Evolutionary conservation across 2,797 vertebrate species (phyloP), one percentile per base, ranked within the genome.

Genomic region (Siniperca undulata): DNA sequence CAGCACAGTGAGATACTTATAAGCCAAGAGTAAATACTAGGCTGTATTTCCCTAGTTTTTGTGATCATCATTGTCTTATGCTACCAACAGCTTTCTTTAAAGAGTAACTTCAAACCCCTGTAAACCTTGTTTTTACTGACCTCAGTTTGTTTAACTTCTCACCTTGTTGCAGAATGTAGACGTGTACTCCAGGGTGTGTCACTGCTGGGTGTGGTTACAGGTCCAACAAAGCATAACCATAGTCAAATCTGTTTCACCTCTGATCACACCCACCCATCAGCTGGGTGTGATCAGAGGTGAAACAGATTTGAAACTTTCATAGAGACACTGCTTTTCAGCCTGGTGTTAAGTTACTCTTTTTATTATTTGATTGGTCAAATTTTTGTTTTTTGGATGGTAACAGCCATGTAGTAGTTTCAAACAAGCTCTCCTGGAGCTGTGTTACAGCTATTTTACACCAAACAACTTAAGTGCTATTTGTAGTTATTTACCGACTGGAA

Each of bases 361-460:
- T 53, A 42, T 36, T 27, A 19, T 59, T 42, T 24, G 9, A 50
- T 40, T 22, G 36, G 12, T 66, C 24, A 11, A 8, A 20, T 40
- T 58, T 17, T 19, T 36, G 13, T 5, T 58, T 67, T 19, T 50
- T 48, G n/a, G 19, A 50, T 48, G 16, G 10, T 34, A 16, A 66
- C 5, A 50, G 7, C 58, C 46, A 17, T 61, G 36, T 10, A 50
- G 60, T 27, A 9, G 13, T 50, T 64, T 62, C 17, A 75, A 8
- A 48, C 19, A 58, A 30, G 27, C 65, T 62, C 42, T 44, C 27
- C 56, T 30, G 9, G 34, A 55, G 64, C 64, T 40, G 10, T 50
- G 10, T 46, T 73, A 24, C 16, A 69, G 64, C 70, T 52, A 20
- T 65, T 69, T 74, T 34, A 69, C 20, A 74, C 24, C 48, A 68